These are phyloP conservation scores for Hemicentrotus pulcherrimus DNA, from an alignment of 35 echinoderm and acorn worm genomes.

Conservation along the genomic window DNA sequence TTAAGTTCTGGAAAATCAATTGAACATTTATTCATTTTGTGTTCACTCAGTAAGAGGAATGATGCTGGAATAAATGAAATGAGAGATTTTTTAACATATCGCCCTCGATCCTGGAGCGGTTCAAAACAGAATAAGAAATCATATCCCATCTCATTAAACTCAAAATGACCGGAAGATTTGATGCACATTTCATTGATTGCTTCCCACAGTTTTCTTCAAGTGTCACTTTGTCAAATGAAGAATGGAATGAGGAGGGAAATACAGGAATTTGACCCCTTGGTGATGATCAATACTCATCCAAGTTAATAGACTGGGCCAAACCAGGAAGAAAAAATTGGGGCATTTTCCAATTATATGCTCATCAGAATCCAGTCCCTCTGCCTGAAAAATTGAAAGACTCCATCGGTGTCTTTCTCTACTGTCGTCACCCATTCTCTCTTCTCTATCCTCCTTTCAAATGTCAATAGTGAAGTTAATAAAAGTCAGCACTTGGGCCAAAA, in stretches of 20 bases:
- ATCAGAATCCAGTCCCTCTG: slow-evolving; percentile 43
- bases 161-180: not conserved
- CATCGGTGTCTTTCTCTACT: not conserved
- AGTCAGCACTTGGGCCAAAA: slow-evolving; percentile 49
- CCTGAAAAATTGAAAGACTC: not conserved
- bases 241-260: not conserved
- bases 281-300: slow-evolving; percentile 38
- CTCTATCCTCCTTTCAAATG: not conserved
- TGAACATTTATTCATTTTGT: not conserved
- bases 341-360: slow-evolving; percentile 46
- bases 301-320: slow-evolving; percentile 29
- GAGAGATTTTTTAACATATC: not conserved
- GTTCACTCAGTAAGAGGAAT: not conserved
- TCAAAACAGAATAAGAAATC: not conserved
- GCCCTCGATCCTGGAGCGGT: not conserved
- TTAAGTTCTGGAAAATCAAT: not conserved
- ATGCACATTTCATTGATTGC: slow-evolving; percentile 36
- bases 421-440: not conserved
- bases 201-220: not conserved
- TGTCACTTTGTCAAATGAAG: not conserved
- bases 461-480: slow-evolving; percentile 45
- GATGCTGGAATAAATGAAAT: not conserved
- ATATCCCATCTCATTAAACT: not conserved
- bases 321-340: not conserved
- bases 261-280: slow-evolving; percentile 8